These are phyloP conservation scores for Napeogenes sylphis DNA, from an alignment of 2,888 invertebrate genomes.

Conservation along the genomic window DNA sequence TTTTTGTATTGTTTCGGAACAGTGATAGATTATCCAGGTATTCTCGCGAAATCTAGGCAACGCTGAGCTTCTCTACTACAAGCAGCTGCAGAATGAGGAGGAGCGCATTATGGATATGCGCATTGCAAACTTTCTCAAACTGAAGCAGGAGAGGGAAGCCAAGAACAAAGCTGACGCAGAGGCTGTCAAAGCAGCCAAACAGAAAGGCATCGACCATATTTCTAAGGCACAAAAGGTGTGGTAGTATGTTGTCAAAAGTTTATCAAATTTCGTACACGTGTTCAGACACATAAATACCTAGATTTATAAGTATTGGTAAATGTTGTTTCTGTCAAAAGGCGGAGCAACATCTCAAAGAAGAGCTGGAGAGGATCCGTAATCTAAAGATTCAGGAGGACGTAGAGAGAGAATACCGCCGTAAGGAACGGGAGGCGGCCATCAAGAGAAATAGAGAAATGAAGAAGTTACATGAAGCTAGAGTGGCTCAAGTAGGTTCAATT, in stretches of 20 bases:
- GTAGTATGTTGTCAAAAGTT: background rate
- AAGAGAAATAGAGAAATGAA: slow-evolving; percentile 74
- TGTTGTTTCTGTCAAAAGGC: slow-evolving; percentile 45
- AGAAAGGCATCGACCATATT: slow-evolving; percentile 78
- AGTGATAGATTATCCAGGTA: no score
- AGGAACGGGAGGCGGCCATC: slow-evolving; percentile 79
- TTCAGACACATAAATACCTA: background rate
- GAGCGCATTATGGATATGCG: slow-evolving; percentile 80
- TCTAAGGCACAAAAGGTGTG: slow-evolving; percentile 74
- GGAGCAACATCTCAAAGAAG: slow-evolving; percentile 70
- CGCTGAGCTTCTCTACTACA: slow-evolving; percentile 78
- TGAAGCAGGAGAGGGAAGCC: slow-evolving; percentile 80
- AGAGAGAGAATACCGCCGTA: slow-evolving; percentile 82
- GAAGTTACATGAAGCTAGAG: slow-evolving; percentile 71
- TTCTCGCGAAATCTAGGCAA: slow-evolving; percentile 58
- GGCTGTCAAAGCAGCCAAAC: slow-evolving; percentile 77
- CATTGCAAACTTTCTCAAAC: slow-evolving; percentile 80
- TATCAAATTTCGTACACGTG: background rate
- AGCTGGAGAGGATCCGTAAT: slow-evolving; percentile 70
- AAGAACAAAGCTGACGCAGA: slow-evolving; percentile 73
- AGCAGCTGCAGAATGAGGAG: slow-evolving; percentile 81
- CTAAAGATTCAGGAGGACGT: slow-evolving; percentile 77
- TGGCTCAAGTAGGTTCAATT: slow-evolving; percentile 65
- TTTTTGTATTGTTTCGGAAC: background rate
- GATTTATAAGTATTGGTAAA: no score